Conservation (phyloP, 2,113 vertebrate species). For the Erythrocercus mccallii region DNA sequence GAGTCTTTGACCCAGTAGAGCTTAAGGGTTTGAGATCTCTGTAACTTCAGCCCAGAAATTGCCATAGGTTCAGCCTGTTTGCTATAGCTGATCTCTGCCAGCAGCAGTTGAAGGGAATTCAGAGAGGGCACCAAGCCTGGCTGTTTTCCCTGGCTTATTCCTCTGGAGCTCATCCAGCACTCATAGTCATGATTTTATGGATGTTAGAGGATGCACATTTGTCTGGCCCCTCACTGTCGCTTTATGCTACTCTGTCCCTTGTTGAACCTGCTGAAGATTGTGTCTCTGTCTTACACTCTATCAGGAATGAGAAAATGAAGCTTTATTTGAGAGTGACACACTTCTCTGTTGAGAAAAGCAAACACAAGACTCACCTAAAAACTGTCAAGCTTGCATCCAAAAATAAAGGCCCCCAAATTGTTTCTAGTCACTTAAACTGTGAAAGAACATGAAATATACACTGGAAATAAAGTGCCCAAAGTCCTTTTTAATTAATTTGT, state of each 20-base stretch:
- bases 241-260: neutral
- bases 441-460: neutral
- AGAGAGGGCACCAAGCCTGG: neutral
- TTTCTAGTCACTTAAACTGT: neutral
- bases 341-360: neutral
- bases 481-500: neutral
- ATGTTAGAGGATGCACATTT: neutral
- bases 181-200: accelerated
- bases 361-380: neutral
- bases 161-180: neutral
- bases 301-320: neutral
- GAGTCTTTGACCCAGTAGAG: neutral
- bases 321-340: neutral
- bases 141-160: neutral
- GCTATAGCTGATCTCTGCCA: neutral
- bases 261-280: neutral
- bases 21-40: neutral
- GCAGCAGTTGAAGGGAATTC: neutral
- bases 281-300: neutral
- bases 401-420: neutral
- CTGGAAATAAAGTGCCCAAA: neutral
- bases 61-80: neutral
- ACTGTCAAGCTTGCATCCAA: neutral
- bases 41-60: neutral
- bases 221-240: neutral